These are phyloP conservation scores for Zosterops lateralis DNA, from an alignment of 2,113 vertebrate species.

Conservation along the genomic window DNA sequence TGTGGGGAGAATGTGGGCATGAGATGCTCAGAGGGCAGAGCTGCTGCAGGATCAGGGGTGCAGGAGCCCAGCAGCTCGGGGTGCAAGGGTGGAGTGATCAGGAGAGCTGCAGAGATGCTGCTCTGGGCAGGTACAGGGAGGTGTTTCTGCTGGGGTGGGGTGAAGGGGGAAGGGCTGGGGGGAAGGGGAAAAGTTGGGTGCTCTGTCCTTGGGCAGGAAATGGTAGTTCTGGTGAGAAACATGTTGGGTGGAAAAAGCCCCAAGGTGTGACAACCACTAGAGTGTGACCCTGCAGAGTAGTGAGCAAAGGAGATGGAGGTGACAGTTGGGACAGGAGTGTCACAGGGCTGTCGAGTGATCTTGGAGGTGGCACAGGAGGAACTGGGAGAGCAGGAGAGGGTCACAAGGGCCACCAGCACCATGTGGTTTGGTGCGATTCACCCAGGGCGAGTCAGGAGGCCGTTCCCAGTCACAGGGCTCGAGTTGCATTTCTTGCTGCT, in stretches of 20 bases:
- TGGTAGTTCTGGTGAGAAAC: background rate
- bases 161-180: background rate
- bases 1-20: background rate
- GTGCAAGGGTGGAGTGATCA: background rate
- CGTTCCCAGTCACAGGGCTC: slow-evolving; percentile 11
- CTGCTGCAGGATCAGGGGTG: fast-evolving
- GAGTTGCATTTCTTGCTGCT: background rate
- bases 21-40: background rate
- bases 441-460: background rate
- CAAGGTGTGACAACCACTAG: background rate
- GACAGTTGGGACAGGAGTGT: background rate
- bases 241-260: background rate
- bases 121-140: background rate
- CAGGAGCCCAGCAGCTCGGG: background rate
- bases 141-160: background rate
- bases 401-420: background rate
- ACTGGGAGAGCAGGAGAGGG: background rate
- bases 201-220: background rate
- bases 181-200: background rate
- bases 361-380: background rate
- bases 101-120: background rate
- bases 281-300: background rate
- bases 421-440: background rate
- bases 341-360: background rate
- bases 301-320: background rate